Percentiles rank a stretch among this genome's conserved stretches.
Conservation (phyloP, 2,797 vertebrate species). For the Cephalopachus bancanus region DNA sequence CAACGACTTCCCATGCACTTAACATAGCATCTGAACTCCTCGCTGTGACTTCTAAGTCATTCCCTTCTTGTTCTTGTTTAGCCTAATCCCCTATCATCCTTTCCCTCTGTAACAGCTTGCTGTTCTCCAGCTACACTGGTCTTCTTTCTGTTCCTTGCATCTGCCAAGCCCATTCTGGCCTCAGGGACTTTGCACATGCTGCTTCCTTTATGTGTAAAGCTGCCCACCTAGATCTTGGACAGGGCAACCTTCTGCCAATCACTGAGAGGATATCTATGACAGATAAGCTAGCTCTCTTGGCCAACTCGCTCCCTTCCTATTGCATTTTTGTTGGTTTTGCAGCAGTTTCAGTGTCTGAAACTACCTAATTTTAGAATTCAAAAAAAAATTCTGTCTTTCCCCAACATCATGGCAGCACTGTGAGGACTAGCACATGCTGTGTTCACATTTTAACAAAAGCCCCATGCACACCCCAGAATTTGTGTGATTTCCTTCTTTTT, state of each 20-base stretch:
- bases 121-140: not conserved
- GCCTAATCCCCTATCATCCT: not conserved
- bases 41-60: not conserved
- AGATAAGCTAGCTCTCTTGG: not conserved
- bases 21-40: not conserved
- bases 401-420: not conserved
- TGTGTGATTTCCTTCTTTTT: slow-evolving; percentile 83
- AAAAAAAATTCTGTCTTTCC: not conserved
- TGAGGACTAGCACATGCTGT: not conserved
- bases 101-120: not conserved
- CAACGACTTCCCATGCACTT: not conserved
- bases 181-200: not conserved
- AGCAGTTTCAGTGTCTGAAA: not conserved
- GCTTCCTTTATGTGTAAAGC: not conserved
- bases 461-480: slow-evolving; percentile 57
- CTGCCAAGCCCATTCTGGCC: not conserved
- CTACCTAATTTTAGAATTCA: not conserved
- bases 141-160: not conserved
- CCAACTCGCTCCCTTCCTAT: not conserved
- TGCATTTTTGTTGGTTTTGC: not conserved
- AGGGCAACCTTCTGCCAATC: not conserved
- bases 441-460: slow-evolving; percentile 65
- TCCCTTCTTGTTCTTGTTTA: not conserved
- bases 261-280: not conserved
- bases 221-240: not conserved